Evolutionary conservation across 2,888 invertebrate genomes (phyloP), one percentile per base, ranked within the genome.

Genomic region (Mylabris sibirica): DNA sequence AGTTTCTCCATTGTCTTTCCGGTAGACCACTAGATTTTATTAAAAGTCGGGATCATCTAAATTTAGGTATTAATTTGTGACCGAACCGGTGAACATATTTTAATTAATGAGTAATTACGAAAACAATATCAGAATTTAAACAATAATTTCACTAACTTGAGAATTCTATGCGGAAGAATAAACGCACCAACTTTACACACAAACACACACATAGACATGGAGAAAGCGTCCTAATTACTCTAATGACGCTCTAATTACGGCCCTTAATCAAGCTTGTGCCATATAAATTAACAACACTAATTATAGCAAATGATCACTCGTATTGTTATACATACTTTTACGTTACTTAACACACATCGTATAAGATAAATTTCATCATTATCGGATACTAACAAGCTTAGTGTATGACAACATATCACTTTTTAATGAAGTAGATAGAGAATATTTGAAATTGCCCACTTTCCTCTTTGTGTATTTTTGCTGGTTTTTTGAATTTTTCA

Each of bases 261-360:
- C 35, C 64, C 69, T 72, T 72, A 74, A 74, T 74, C 72, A 74
- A 59, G 63, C 41, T 44, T 71, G 59, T 67, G 69, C 72, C 67
- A 67, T 67, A 74, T 72, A 74, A 74, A 74, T 74, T 72, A 74
- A 72, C 71, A 72, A 49, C 9, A 67, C 71, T 71, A 69, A 71
- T 73, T 72, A 67, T 67, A 60, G 70, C 59, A 61, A 72, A 69
- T 68, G 68, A 60, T 67, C 63, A 49, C 22, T 49, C 41, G 61
- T 66, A 65, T 70, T 71, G 70, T 66, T 53, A 65, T 26, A 35
- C 44, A 44, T 53, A 20, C n/a, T 11, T 24, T 57, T 53, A n/a
- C 14, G n/a, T 14, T 44, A 44, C 14, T 44, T 44, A 14, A 44
- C 14, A 11, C 38, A 38, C 38, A 38, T 38, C 38, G 38, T 14